Percentiles rank a stretch among this genome's conserved stretches.
Conservation (phyloP, 2,888 invertebrate genomes). For the Cryptus armator region DNA sequence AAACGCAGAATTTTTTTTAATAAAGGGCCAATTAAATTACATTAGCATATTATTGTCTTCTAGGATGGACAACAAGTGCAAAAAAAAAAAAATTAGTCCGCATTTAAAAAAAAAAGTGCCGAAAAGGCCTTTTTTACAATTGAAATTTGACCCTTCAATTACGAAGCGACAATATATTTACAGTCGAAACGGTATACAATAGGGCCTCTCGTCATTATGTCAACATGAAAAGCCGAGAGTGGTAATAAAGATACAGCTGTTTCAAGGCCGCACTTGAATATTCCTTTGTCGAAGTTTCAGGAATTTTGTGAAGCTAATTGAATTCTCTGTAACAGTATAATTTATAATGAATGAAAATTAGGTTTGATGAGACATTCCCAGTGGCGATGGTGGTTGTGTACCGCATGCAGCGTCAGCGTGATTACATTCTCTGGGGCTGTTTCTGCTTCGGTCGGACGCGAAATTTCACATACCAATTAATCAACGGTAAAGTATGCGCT, state of each 20-base stretch:
- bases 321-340: slow-evolving; percentile 9
- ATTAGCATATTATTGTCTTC: too few species aligned
- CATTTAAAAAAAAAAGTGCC: too few species aligned
- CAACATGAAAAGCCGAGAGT: background rate
- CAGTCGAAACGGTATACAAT: too few species aligned
- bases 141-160: too few species aligned
- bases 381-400: background rate
- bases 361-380: slow-evolving; percentile 4
- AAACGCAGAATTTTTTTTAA: background rate
- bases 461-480: slow-evolving; percentile 16
- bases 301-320: background rate
- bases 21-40: background rate
- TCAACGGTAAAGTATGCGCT: slow-evolving; percentile 14
- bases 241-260: background rate
- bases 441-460: background rate
- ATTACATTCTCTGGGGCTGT: background rate
- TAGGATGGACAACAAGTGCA: too few species aligned
- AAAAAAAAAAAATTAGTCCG: too few species aligned
- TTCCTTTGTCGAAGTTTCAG: slow-evolving; percentile 3
- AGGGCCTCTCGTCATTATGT: background rate
- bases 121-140: too few species aligned
- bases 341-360: slow-evolving; percentile 15
- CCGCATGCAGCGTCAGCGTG: background rate
- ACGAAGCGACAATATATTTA: too few species aligned
- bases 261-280: background rate